Percentiles rank a stretch among this genome's conserved stretches.
These are phyloP conservation scores for Troglohyphantes excavatus DNA, from an alignment of 2,888 invertebrate genomes.

Conservation along the genomic window DNA sequence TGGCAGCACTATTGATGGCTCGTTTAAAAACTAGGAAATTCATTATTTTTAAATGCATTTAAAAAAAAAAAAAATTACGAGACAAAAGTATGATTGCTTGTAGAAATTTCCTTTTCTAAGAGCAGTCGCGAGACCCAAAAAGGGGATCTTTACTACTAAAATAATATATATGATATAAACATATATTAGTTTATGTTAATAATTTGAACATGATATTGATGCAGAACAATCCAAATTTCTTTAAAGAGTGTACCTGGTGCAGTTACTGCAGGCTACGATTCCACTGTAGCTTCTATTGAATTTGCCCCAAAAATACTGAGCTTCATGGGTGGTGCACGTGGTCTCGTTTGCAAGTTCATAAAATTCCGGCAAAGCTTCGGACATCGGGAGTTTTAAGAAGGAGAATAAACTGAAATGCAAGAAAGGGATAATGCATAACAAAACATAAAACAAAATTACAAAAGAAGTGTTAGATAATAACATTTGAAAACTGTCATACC, in stretches of 20 bases:
- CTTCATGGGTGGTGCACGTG: constrained; percentile 62
- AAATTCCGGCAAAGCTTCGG: constrained; percentile 67
- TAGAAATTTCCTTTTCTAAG: too few relatives aligned
- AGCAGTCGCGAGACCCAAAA: too few relatives aligned
- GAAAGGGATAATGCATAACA: neutral
- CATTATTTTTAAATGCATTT: too few relatives aligned
- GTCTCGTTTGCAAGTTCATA: constrained; percentile 71
- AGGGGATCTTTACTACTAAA: too few relatives aligned
- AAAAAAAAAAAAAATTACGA: too few relatives aligned
- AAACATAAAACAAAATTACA: neutral
- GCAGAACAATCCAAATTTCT: too few relatives aligned
- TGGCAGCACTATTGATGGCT: too few relatives aligned
- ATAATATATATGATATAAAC: too few relatives aligned
- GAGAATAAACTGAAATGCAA: constrained; percentile 46
- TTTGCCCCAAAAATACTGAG: constrained; percentile 71
- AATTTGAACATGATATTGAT: too few relatives aligned
- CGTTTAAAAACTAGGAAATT: too few relatives aligned
- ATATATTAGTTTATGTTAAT: too few relatives aligned
- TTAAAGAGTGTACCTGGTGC: constrained; percentile 49
- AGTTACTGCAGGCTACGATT: constrained; percentile 57
- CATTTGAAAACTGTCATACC: constrained; percentile 20
- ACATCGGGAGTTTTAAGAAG: constrained; percentile 32
- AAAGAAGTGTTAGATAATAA: neutral
- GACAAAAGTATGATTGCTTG: too few relatives aligned
- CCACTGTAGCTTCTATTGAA: constrained; percentile 71